Base-by-base conservation (phyloP, 1,140 invertebrate genomes). In the Colletes latitarsis region DNA sequence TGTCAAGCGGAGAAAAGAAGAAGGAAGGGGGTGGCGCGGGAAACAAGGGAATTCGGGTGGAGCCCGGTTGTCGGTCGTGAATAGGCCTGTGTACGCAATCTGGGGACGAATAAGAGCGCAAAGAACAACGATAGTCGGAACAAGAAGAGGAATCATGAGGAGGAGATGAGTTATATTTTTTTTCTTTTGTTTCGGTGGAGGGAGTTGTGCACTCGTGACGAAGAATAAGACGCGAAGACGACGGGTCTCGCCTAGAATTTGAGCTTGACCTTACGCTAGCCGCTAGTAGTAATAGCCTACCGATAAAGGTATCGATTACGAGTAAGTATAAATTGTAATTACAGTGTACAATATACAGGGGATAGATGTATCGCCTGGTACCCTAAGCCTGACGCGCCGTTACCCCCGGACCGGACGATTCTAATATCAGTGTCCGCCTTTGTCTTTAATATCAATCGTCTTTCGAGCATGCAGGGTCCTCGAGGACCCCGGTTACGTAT, bases 261-360 rank as follows among this genome's bases (percentile, higher is more conserved):
- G 92, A 92, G 91, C 91, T 92, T 88, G 88, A 91, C 60, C 88
- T 91, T 82, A 90, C 72, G 68, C 85, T 91, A 91, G 69, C 80
- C 85, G 81, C 90, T 92, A 91, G 75, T 88, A 86, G 78, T 89
- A 85, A 88, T 89, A 89, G 79, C 88, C 91, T 92, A 92, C 82
- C 85, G 88, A 90, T 89, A 91, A 91, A 90, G 87, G 85, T 91
- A 91, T 90, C 90, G 87, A 89, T 88, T 91, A 89, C 91, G 88
- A 89, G 88, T 91, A 91, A 92, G 89, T 92, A 92, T 90, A 92
- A 92, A 92, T 92, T 92, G 90, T 92, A 92, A 90, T 92, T 92
- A 92, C 90, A 92, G 83, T 91, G 90, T 91, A 92, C 87, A 93
- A 91, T 92, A 89, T 92, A 92, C 91, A 92, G 82, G 88, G 30